phyloP scores from a whole-genome alignment of 1,140 invertebrate species.

The Watersipora subatra region DNA sequence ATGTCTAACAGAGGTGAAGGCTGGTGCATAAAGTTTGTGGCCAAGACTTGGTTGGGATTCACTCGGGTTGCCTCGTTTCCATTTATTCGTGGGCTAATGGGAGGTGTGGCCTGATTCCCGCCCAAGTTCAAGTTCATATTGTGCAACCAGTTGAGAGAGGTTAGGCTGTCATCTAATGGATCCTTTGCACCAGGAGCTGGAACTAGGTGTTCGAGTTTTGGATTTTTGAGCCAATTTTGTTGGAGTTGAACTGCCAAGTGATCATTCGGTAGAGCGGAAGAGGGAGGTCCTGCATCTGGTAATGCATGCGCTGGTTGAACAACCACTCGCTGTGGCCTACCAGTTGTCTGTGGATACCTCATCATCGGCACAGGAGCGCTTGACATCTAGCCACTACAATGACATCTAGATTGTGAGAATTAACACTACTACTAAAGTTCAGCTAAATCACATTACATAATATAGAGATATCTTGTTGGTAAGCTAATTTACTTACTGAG shows the following conservation, averaged over 20 bases:
- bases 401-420: no score
- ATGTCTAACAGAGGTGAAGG: neutral
- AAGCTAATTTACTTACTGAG: no score
- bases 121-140: slow-evolving; percentile 64
- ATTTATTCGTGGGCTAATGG: slow-evolving; percentile 47
- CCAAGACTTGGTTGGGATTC: slow-evolving; percentile 7
- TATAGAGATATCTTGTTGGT: no score
- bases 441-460: no score
- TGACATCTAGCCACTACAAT: no score
- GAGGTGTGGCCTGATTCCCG: slow-evolving; percentile 58
- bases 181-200: slow-evolving; percentile 16
- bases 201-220: slow-evolving; percentile 18
- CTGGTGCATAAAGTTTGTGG: slow-evolving; percentile 1
- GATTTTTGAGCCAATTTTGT: slow-evolving; percentile 37
- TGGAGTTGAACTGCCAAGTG: slow-evolving; percentile 27
- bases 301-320: neutral
- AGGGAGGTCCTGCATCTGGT: neutral
- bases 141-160: slow-evolving; percentile 75
- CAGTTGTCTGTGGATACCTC: neutral
- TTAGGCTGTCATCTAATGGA: slow-evolving; percentile 48
- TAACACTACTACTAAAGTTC: no score
- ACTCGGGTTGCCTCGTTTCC: slow-evolving; percentile 5
- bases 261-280: slow-evolving; percentile 11
- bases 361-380: no score
- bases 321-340: neutral